A percentile compares a stretch with the other conserved stretches of the same genome.
phyloP scores from a whole-genome alignment of 1,140 invertebrate genomes.

The Diorhabda carinulata region DNA sequence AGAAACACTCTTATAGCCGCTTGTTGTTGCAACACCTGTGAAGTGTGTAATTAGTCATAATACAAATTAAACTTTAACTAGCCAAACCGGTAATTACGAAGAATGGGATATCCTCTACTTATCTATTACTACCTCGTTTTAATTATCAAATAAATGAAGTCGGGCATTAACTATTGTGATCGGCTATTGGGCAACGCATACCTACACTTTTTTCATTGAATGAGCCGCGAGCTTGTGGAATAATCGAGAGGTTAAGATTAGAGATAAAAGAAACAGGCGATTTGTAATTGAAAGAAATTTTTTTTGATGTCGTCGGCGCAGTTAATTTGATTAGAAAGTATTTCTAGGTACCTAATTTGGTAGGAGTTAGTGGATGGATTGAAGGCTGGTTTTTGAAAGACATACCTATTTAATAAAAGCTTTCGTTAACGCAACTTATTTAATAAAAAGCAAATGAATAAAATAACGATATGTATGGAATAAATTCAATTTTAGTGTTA shows the following conservation, averaged over 20 bases:
- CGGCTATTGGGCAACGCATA: conserved; percentile 7
- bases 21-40: conserved; percentile 2
- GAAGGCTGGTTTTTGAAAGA: too few relatives aligned
- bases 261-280: conserved; percentile 12
- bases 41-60: conserved; percentile 11
- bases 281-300: conserved; percentile 12
- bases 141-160: conserved; percentile 18
- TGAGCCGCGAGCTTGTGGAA: conserved; percentile 3
- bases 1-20: too few relatives aligned
- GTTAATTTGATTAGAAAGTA: neutral
- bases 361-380: too few relatives aligned
- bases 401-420: too few relatives aligned
- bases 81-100: conserved; percentile 4
- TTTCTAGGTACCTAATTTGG: too few relatives aligned
- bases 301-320: conserved; percentile 11
- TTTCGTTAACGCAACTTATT: too few relatives aligned
- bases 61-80: conserved; percentile 15
- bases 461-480: too few relatives aligned
- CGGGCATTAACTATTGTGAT: conserved; percentile 10
- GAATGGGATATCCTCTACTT: conserved; percentile 13
- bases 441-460: too few relatives aligned
- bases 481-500: too few relatives aligned
- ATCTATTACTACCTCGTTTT: conserved; percentile 17
- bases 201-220: neutral
- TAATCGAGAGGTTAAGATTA: conserved; percentile 8